A percentile compares a stretch with the other conserved stretches of the same genome.
Conservation (phyloP, 2,797 vertebrate species). For the Enteromius trimaculatus region DNA sequence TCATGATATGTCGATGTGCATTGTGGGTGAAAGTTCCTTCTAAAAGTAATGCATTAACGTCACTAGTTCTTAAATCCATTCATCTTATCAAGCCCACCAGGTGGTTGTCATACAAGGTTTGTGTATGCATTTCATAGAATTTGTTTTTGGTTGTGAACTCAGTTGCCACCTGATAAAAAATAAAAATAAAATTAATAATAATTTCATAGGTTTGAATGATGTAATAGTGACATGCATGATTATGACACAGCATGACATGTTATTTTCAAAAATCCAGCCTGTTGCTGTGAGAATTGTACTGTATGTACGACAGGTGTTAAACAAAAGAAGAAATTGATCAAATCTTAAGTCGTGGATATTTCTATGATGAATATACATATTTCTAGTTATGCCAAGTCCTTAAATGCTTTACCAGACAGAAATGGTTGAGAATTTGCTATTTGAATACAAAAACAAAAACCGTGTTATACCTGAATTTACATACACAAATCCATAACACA, state of each 20-base stretch:
- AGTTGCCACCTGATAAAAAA: neutral
- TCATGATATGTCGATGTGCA: too few relatives aligned
- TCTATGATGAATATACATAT: neutral
- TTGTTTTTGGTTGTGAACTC: neutral
- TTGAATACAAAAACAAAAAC: neutral
- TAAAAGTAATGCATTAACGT: too few relatives aligned
- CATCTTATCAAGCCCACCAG: neutral
- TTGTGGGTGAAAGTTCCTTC: too few relatives aligned
- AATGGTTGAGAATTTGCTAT: neutral
- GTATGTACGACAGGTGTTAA: neutral
- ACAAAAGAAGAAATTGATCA: neutral
- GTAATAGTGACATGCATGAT: too few relatives aligned
- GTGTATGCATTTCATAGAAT: too few relatives aligned
- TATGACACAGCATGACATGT: too few relatives aligned
- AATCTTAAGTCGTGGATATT: neutral
- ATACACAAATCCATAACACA: neutral
- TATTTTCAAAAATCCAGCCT: too few relatives aligned
- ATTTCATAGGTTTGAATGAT: too few relatives aligned
- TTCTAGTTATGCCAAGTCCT: neutral
- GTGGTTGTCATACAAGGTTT: neutral
- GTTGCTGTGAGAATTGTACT: neutral
- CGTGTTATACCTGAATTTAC: neutral
- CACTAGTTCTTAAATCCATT: neutral
- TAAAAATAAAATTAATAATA: too few relatives aligned
- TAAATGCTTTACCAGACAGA: neutral